Conservation (phyloP, 1,140 invertebrate genomes). For the Heliothis virescens region DNA sequence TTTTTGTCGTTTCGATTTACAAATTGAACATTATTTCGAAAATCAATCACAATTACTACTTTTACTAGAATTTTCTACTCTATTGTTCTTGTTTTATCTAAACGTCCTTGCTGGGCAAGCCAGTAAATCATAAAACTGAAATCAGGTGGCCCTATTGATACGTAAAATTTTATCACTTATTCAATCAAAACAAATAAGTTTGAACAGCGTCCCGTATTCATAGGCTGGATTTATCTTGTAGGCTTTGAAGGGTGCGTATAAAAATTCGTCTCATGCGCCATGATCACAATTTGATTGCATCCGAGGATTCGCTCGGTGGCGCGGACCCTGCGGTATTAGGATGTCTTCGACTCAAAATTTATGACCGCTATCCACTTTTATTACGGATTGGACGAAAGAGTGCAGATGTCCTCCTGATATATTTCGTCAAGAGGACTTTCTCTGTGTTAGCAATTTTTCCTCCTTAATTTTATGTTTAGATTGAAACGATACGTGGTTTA, state of each 20-base stretch:
- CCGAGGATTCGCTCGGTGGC: slow-evolving; percentile 47
- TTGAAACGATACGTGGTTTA: slow-evolving; percentile 41
- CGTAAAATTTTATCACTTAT: slow-evolving; percentile 51
- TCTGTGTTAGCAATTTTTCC: slow-evolving; percentile 47
- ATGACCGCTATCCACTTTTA: slow-evolving; percentile 71
- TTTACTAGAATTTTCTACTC: too few species aligned
- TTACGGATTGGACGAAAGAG: slow-evolving; percentile 65
- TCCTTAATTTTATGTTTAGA: slow-evolving; percentile 49
- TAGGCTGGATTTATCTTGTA: slow-evolving; percentile 57
- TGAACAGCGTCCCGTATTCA: slow-evolving; percentile 36
- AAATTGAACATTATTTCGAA: neutral
- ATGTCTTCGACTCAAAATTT: slow-evolving; percentile 63
- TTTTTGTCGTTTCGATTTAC: neutral
- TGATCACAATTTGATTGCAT: slow-evolving; percentile 74
- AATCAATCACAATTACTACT: too few species aligned
- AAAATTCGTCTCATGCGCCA: slow-evolving; percentile 68
- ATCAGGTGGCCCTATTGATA: slow-evolving; percentile 43
- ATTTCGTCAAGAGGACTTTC: slow-evolving; percentile 42
- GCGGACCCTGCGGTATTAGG: slow-evolving; percentile 56
- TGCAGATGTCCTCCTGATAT: slow-evolving; percentile 61
- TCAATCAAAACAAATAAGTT: slow-evolving; percentile 54
- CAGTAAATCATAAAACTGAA: slow-evolving; percentile 9
- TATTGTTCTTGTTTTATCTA: neutral
- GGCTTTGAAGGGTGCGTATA: slow-evolving; percentile 64
- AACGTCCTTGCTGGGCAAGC: neutral